Evolutionary conservation across 2,113 vertebrate genomes (phyloP).

Genomic region (Machaerirhynchus nigripectus): DNA sequence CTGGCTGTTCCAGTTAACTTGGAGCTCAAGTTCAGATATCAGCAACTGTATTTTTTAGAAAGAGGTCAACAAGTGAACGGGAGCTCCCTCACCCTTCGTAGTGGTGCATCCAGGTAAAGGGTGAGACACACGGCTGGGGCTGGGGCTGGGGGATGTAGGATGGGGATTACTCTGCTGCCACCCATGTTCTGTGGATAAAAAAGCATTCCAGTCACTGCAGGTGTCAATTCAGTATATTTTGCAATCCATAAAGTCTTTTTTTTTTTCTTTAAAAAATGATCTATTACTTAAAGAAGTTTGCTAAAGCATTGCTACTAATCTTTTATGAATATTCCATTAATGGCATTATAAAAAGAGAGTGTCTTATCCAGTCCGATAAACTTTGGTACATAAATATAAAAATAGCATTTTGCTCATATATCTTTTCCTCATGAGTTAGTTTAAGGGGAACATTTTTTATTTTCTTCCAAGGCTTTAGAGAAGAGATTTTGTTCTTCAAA

Average conservation of each 20-base stretch:
- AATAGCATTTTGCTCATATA: not conserved
- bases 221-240: slow-evolving; percentile 16
- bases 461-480: not conserved
- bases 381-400: not conserved
- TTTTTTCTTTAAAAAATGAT: not conserved
- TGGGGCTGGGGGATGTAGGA: slow-evolving; percentile 50
- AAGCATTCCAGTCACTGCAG: slow-evolving; percentile 44
- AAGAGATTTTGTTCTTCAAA: not conserved
- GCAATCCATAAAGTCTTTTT: not conserved
- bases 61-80: not conserved
- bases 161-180: slow-evolving; percentile 49
- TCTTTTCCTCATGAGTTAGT: not conserved
- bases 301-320: not conserved
- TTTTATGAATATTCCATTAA: not conserved
- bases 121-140: slow-evolving; percentile 38
- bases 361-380: not conserved
- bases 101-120: slow-evolving; percentile 51
- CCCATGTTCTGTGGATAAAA: slow-evolving; percentile 56
- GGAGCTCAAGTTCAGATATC: not conserved
- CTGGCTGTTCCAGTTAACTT: not conserved
- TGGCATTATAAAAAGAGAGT: not conserved
- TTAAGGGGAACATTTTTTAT: not conserved
- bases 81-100: slow-evolving; percentile 52
- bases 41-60: not conserved
- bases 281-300: not conserved